These are phyloP conservation scores for Drosophila monieri DNA, from an alignment of 2,888 invertebrate species.

Conservation along the genomic window DNA sequence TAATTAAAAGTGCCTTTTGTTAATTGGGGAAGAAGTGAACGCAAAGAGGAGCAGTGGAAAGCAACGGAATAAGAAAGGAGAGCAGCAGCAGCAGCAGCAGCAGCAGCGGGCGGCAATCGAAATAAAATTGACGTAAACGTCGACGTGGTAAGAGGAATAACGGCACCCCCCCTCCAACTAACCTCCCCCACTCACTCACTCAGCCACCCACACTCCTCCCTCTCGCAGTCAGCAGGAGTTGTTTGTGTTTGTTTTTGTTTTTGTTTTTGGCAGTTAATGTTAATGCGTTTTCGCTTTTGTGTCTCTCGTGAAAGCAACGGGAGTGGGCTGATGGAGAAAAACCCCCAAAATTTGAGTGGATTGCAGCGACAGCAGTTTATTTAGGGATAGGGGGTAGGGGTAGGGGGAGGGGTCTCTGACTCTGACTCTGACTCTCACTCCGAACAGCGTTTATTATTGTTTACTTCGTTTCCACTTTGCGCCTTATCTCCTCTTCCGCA, in stretches of 20 bases:
- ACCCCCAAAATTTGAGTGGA: no score
- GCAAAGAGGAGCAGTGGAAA: constrained; percentile 23
- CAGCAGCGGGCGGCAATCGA: constrained; percentile 56
- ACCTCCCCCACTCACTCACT: not conserved
- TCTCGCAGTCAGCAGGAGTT: constrained; percentile 18
- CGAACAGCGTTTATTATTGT: constrained; percentile 60
- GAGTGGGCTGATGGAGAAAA: not conserved
- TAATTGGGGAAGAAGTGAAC: constrained; percentile 60
- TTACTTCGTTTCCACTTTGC: constrained; percentile 61
- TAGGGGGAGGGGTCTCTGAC: no score
- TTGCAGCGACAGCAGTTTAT: no score
- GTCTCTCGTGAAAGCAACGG: constrained; percentile 31
- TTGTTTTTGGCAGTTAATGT: constrained; percentile 72
- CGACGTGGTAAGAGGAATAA: constrained; percentile 66
- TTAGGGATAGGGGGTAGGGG: no score
- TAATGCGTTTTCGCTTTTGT: constrained; percentile 70
- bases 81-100: constrained; percentile 4
- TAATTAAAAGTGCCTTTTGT: constrained; percentile 76
- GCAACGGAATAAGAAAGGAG: constrained; percentile 8
- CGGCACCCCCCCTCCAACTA: constrained; percentile 1
- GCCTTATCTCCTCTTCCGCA: constrained; percentile 54
- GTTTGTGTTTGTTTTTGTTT: constrained; percentile 51
- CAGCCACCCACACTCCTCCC: not conserved
- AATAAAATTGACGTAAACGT: constrained; percentile 72
- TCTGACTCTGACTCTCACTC: no score